phyloP scores from a whole-genome alignment of 2,888 invertebrate genomes.

The Lapara coniferarum region DNA sequence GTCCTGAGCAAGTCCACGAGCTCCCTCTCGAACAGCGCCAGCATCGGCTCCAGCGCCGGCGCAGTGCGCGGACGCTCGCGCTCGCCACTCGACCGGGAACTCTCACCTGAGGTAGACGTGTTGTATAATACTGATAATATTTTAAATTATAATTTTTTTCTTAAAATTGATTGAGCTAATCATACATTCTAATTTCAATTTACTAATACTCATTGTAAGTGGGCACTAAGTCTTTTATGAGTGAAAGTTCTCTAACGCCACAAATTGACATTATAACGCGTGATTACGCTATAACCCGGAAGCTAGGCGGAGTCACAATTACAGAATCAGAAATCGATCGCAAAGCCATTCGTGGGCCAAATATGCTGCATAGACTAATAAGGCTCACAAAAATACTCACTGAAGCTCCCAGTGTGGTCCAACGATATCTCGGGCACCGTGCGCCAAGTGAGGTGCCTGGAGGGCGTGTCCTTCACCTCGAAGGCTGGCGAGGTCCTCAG shows the following conservation, averaged over 20 bases:
- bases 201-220: too few species aligned
- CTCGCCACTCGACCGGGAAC: slow-evolving; percentile 63
- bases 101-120: slow-evolving; percentile 51
- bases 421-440: slow-evolving; percentile 46
- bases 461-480: slow-evolving; percentile 70
- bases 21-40: slow-evolving; percentile 93
- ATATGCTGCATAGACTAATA: neutral
- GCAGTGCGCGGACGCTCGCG: slow-evolving; percentile 83
- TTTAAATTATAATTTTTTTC: too few species aligned
- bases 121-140: too few species aligned
- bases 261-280: too few species aligned
- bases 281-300: too few species aligned
- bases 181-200: too few species aligned
- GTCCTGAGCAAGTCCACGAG: slow-evolving; percentile 92
- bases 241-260: too few species aligned
- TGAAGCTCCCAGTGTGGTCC: slow-evolving; percentile 41
- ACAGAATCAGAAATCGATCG: too few species aligned
- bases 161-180: too few species aligned
- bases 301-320: too few species aligned
- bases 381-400: slow-evolving; percentile 46
- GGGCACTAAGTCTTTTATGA: too few species aligned
- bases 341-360: too few species aligned
- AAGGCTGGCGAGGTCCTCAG: slow-evolving; percentile 92
- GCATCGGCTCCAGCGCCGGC: slow-evolving; percentile 87
- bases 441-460: slow-evolving; percentile 63